A percentile compares a stretch with the other conserved stretches of the same genome.
Conservation (phyloP, 2,888 invertebrate genomes). For the Elysia crispata region DNA sequence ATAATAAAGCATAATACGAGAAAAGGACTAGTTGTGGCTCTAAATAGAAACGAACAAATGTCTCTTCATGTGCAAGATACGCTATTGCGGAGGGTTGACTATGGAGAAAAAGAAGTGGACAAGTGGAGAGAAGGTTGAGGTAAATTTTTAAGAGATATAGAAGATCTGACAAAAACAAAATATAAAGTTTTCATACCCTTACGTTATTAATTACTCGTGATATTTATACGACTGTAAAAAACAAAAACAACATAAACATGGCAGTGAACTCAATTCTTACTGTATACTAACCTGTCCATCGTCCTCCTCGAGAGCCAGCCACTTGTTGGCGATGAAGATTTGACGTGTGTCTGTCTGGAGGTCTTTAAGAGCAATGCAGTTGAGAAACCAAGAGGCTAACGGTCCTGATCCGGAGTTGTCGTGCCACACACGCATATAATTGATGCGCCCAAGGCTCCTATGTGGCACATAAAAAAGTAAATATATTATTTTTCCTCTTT, state of each 20-base stretch:
- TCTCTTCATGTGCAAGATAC: too few relatives aligned
- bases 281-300: conserved; percentile 77
- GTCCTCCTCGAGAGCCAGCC: conserved; percentile 79
- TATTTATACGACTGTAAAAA: not conserved
- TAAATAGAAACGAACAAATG: too few relatives aligned
- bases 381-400: conserved; percentile 78
- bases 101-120: too few relatives aligned
- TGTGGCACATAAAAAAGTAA: too few relatives aligned
- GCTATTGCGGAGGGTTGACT: too few relatives aligned
- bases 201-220: too few relatives aligned
- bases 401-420: conserved; percentile 78
- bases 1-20: not conserved
- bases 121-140: too few relatives aligned
- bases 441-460: conserved; percentile 74
- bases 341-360: conserved; percentile 78
- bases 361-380: conserved; percentile 77
- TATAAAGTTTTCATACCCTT: too few relatives aligned
- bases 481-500: too few relatives aligned
- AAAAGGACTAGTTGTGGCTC: not conserved
- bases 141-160: too few relatives aligned
- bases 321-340: conserved; percentile 78
- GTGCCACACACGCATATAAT: conserved; percentile 79
- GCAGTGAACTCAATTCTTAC: not conserved
- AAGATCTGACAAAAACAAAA: too few relatives aligned
- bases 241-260: too few relatives aligned